phyloP scores from a whole-genome alignment of 2,888 invertebrate species.

The Yponomeuta plumbellus region DNA sequence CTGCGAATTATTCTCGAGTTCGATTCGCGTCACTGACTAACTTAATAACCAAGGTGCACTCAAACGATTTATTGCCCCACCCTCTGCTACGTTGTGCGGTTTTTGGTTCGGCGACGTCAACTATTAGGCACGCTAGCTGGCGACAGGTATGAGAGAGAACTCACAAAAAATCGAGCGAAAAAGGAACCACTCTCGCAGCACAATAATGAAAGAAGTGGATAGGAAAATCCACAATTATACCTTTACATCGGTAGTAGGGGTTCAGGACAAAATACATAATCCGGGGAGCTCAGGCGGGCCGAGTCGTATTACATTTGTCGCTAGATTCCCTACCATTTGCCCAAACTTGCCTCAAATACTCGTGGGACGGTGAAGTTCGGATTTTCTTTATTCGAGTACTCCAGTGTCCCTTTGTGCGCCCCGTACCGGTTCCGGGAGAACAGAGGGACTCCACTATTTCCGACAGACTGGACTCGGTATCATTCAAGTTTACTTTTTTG shows the following conservation, averaged over 20 bases:
- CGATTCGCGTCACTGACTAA: constrained; percentile 11
- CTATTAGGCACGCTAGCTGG: background rate
- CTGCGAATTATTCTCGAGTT: constrained; percentile 11
- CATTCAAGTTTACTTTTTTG: constrained; percentile 67
- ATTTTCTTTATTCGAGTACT: constrained; percentile 37
- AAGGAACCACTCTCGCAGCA: constrained; percentile 20
- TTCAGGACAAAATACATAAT: constrained; percentile 68
- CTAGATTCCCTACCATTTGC: constrained; percentile 22
- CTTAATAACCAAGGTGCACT: constrained; percentile 3
- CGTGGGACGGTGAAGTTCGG: constrained; percentile 34
- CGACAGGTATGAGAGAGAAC: background rate
- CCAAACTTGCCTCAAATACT: constrained; percentile 43
- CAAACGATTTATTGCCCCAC: constrained; percentile 10
- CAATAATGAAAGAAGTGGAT: constrained; percentile 54
- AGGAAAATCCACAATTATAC: constrained; percentile 70
- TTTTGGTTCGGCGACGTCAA: background rate
- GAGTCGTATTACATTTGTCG: constrained; percentile 25
- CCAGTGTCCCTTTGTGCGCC: constrained; percentile 32
- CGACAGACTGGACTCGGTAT: constrained; percentile 66
- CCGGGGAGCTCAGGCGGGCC: constrained; percentile 31
- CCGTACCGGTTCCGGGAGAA: constrained; percentile 54
- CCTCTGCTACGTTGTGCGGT: background rate
- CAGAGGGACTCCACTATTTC: constrained; percentile 67
- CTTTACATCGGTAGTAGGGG: constrained; percentile 64
- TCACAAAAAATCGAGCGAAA: constrained; percentile 11